phyloP scores from a whole-genome alignment of 2,888 invertebrate genomes.

The Pseudococcus longispinus region DNA sequence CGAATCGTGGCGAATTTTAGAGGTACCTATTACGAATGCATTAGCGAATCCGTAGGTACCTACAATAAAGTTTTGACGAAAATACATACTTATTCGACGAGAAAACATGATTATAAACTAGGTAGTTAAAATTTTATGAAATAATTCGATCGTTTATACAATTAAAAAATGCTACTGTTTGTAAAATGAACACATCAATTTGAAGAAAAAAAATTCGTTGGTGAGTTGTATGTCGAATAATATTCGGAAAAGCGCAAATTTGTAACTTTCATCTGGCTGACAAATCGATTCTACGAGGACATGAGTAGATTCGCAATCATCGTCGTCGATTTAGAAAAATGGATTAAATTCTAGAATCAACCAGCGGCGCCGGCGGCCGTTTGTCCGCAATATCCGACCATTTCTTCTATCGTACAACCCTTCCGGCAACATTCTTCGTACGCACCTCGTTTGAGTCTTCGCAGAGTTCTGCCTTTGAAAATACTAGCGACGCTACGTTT shows the following conservation, averaged over 20 bases:
- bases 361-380: background rate
- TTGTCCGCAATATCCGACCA: constrained; percentile 52
- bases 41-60: background rate
- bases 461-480: background rate
- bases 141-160: background rate
- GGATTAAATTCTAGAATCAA: background rate
- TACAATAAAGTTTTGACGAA: background rate
- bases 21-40: background rate
- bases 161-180: background rate
- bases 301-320: background rate
- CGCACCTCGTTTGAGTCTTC: constrained; percentile 32
- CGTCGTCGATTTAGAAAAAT: background rate
- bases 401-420: constrained; percentile 50
- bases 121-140: background rate
- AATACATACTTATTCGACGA: too few species aligned
- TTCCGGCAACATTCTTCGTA: constrained; percentile 56
- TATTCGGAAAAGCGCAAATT: too few species aligned
- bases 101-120: background rate
- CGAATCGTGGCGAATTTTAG: background rate
- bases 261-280: too few species aligned
- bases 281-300: too few species aligned
- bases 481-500: constrained; percentile 45
- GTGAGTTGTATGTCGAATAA: too few species aligned
- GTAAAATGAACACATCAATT: constrained; percentile 24
- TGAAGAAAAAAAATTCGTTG: background rate